These are phyloP conservation scores for Nipponacmea schrenckii DNA, from an alignment of 2,888 invertebrate genomes.

Conservation along the genomic window DNA sequence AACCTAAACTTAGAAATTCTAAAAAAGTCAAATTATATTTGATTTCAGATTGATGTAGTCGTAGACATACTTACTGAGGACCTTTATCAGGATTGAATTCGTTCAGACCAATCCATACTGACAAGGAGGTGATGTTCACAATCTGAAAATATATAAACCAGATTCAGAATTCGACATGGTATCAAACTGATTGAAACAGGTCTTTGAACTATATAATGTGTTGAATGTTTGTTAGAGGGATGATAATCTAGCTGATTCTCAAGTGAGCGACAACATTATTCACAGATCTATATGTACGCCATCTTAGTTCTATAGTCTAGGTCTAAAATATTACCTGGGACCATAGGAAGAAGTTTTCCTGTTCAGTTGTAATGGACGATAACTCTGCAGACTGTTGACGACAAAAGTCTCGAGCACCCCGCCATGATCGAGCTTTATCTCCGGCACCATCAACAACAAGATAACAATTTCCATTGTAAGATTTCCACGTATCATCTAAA, in stretches of 20 bases:
- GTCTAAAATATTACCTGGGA: background rate
- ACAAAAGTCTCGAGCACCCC: conserved; percentile 40
- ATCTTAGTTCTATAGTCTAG: no score
- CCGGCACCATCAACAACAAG: conserved; percentile 34
- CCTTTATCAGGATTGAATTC: conserved; percentile 41
- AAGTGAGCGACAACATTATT: no score
- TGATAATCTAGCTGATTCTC: no score
- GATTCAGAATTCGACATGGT: no score
- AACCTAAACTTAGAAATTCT: no score
- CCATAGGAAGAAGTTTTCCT: conserved; percentile 46
- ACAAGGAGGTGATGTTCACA: conserved; percentile 22
- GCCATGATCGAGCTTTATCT: conserved; percentile 39
- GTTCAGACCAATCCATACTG: conserved; percentile 50
- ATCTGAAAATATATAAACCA: conserved; percentile 25
- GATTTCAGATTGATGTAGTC: no score
- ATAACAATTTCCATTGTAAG: conserved; percentile 36
- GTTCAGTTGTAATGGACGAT: conserved; percentile 37
- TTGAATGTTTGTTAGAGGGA: no score
- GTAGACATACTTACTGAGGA: conserved; percentile 35
- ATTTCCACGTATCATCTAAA: conserved; percentile 1
- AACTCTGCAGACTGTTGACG: conserved; percentile 40
- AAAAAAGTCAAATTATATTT: no score
- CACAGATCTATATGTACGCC: no score
- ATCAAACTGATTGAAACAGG: no score
- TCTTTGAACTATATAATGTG: no score